These are phyloP conservation scores for Drosophila sp. DNA, from an alignment of 1,140 invertebrate species.

Conservation along the genomic window DNA sequence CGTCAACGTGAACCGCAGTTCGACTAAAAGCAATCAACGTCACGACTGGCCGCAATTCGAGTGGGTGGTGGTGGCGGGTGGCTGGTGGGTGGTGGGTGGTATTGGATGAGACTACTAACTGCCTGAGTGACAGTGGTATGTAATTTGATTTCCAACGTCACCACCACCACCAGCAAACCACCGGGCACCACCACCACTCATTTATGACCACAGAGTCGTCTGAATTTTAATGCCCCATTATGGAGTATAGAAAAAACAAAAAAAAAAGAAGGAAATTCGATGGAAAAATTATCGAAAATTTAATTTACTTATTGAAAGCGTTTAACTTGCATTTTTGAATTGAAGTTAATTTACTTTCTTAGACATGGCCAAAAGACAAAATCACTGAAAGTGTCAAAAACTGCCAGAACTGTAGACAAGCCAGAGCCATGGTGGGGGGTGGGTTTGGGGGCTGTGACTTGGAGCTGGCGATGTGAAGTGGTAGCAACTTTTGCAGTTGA, in stretches of 20 bases:
- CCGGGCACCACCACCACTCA: conserved; percentile 10
- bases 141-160: conserved; percentile 38
- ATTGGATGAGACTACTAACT: neutral
- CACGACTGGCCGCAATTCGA: conserved; percentile 27
- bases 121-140: conserved; percentile 35
- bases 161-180: neutral
- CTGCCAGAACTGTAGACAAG: conserved; percentile 43
- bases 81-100: too few relatives aligned
- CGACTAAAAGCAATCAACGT: conserved; percentile 59
- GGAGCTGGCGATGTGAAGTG: neutral
- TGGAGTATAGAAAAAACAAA: neutral
- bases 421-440: neutral
- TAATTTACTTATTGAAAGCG: conserved; percentile 36
- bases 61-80: neutral
- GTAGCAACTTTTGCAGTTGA: conserved; percentile 61
- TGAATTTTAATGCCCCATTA: conserved; percentile 24
- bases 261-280: neutral
- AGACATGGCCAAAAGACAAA: conserved; percentile 39
- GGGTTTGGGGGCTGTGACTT: neutral
- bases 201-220: conserved; percentile 28
- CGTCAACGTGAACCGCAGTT: conserved; percentile 29
- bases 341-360: conserved; percentile 69
- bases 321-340: conserved; percentile 50
- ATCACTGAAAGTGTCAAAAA: conserved; percentile 66
- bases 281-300: conserved; percentile 10